A percentile compares a stretch with the other conserved stretches of the same genome.
phyloP scores from a whole-genome alignment of 2,888 invertebrate species.

The Blera fallax region DNA sequence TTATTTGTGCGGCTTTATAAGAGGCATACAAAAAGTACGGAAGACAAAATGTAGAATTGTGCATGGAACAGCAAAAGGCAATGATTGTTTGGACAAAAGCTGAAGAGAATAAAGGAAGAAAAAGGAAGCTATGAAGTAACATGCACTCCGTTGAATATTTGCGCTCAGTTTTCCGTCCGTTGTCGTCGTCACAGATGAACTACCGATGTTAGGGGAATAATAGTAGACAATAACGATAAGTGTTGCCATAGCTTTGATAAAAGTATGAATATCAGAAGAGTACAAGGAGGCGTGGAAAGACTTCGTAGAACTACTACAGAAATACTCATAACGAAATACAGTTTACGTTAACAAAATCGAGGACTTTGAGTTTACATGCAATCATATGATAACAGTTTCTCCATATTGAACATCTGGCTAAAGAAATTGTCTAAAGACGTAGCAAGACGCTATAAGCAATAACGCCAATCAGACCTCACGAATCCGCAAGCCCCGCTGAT shows the following conservation, averaged over 20 bases:
- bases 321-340: too few species aligned
- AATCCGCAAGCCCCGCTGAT: too few species aligned
- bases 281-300: too few species aligned
- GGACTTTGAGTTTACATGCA: too few species aligned
- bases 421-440: too few species aligned
- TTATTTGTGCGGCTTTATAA: conserved; percentile 43
- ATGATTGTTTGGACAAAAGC: conserved; percentile 50
- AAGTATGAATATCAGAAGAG: background rate
- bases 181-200: conserved; percentile 43
- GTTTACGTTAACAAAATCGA: too few species aligned
- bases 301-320: too few species aligned
- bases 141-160: conserved; percentile 31
- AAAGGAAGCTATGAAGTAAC: conserved; percentile 23
- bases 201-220: background rate
- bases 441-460: too few species aligned
- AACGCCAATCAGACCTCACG: too few species aligned
- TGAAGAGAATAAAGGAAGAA: background rate
- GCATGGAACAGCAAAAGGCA: conserved; percentile 38
- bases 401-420: too few species aligned
- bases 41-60: conserved; percentile 9
- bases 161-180: conserved; percentile 2
- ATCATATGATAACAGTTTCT: too few species aligned
- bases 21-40: background rate
- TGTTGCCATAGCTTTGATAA: conserved; percentile 1
- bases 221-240: background rate